A percentile compares a stretch with the other conserved stretches of the same genome.
Conservation (phyloP, 1,140 invertebrate species). For the Alviniconcha marisindica region DNA sequence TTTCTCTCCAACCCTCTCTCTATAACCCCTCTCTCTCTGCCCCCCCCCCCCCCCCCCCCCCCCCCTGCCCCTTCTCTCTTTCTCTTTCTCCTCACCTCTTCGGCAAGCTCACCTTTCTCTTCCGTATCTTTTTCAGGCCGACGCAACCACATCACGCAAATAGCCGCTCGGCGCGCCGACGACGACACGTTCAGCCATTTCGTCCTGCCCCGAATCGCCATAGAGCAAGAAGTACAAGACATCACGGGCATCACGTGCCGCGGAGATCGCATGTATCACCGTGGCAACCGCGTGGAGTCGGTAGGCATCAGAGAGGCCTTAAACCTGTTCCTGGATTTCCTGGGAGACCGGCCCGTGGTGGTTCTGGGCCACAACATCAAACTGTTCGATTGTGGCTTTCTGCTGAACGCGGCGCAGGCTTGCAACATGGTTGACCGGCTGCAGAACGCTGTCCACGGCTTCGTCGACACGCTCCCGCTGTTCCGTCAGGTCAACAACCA, state of each 20-base stretch:
- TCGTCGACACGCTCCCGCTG: constrained; percentile 23
- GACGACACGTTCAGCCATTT: not conserved
- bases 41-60: too few species aligned
- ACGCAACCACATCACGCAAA: constrained; percentile 4
- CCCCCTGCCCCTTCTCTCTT: not conserved
- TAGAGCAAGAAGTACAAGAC: not conserved
- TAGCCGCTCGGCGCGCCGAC: not conserved
- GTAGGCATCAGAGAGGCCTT: not conserved
- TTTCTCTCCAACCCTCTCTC: not conserved
- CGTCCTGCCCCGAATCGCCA: not conserved
- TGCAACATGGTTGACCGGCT: constrained; percentile 1
- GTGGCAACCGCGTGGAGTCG: not conserved
- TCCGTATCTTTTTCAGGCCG: not conserved
- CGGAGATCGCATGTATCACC: not conserved
- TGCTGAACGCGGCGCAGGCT: not conserved
- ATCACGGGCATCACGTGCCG: constrained; percentile 12
- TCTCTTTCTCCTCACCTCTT: not conserved
- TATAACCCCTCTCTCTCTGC: not conserved
- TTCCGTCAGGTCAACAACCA: not conserved
- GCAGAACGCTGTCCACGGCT: not conserved
- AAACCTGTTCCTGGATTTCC: not conserved
- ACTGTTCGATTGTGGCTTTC: not conserved
- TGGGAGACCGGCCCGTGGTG: not conserved
- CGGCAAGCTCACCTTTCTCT: not conserved
- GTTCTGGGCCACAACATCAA: constrained; percentile 18